Conservation (phyloP, 2,888 invertebrate species). For the Laspeyria flexula region DNA sequence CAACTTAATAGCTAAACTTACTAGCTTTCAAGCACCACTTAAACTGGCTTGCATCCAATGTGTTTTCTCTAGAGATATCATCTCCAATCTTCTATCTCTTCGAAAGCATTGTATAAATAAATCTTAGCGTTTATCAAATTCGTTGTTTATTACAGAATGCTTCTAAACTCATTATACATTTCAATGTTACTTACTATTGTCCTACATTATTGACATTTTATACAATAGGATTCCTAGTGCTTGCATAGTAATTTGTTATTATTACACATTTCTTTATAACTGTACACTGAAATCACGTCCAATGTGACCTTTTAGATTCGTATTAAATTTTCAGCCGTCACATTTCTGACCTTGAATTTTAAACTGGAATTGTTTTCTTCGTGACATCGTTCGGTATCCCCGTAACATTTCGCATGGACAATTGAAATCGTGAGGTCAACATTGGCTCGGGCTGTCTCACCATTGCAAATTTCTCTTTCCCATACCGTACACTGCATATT, state of each 20-base stretch:
- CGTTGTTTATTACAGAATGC: not conserved
- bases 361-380: constrained; percentile 78
- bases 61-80: not conserved
- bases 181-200: constrained; percentile 7
- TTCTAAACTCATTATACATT: not conserved
- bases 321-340: constrained; percentile 64
- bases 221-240: constrained; percentile 28
- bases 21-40: not conserved
- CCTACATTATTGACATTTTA: constrained; percentile 21
- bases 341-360: constrained; percentile 82
- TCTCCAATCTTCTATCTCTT: not conserved
- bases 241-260: constrained; percentile 34
- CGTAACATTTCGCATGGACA: constrained; percentile 84
- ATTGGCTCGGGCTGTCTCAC: constrained; percentile 76
- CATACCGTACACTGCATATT: constrained; percentile 75
- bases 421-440: constrained; percentile 85
- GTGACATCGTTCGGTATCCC: constrained; percentile 81
- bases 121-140: not conserved
- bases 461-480: constrained; percentile 82
- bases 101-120: not conserved
- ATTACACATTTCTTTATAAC: constrained; percentile 36
- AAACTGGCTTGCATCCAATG: not conserved
- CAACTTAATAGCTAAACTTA: not conserved
- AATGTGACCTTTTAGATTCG: constrained; percentile 48
- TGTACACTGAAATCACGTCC: constrained; percentile 26